Conservation (phyloP, 2,888 invertebrate genomes). For the Sinhomidia bicolor region DNA sequence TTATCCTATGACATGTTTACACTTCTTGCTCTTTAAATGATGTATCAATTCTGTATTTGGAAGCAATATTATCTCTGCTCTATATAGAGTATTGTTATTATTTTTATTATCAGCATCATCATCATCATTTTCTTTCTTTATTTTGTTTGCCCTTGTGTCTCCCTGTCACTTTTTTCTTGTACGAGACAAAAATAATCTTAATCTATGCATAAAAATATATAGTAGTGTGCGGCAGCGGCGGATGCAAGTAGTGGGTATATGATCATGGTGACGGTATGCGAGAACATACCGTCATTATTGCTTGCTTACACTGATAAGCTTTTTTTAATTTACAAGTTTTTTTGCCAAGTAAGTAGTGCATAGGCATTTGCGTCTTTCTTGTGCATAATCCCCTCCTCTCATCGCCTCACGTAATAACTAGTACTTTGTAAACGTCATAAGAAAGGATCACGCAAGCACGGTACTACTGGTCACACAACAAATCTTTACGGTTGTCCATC, state of each 20-base stretch:
- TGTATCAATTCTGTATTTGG: conserved; percentile 58
- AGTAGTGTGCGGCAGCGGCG: not conserved
- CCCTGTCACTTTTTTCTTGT: conserved; percentile 14
- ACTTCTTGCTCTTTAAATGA: conserved; percentile 30
- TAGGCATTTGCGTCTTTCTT: no score
- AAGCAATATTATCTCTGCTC: conserved; percentile 7
- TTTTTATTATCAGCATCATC: no score
- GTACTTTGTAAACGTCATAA: no score
- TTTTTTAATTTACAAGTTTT: not conserved
- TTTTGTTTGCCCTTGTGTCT: conserved; percentile 2
- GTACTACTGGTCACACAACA: no score
- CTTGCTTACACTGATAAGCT: not conserved
- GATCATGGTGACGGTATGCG: no score
- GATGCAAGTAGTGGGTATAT: not conserved
- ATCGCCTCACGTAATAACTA: no score
- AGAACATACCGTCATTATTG: no score
- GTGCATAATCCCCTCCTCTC: no score
- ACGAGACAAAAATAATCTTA: not conserved
- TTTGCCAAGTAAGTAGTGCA: no score
- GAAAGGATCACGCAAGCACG: no score
- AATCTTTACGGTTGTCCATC: no score
- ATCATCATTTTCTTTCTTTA: not conserved
- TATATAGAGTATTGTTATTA: not conserved
- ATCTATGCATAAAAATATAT: not conserved
- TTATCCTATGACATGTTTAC: conserved; percentile 36